Base-by-base conservation (phyloP, 1,140 invertebrate genomes). In the Drosophila asahinai region DNA sequence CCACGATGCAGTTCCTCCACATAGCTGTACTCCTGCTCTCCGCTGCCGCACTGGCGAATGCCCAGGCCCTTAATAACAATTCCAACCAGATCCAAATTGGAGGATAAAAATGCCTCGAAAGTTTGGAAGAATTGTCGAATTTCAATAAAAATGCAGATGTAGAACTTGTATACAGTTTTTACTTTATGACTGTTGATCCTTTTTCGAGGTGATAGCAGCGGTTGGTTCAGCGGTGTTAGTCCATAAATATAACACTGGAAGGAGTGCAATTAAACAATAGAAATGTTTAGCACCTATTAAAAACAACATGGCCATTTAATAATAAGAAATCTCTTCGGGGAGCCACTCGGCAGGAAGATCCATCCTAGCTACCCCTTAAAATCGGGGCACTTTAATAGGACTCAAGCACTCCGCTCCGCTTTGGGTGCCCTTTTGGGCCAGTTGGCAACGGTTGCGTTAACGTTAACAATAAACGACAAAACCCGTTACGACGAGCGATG, bases 401-500 rank as follows among this genome's bases (percentile, higher is more conserved):
- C 66, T 61, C 63, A 52, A 55, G 73, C 12, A 8, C 52, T 36
- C 17, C 30, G 14, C 52, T 36, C 17, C 30, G 30, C 19, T 38
- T 25, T 40, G 36, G 54, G 54, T 9, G 30, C 45, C 42, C 72
- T 45, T 57, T 38, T 55, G 60, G 71, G 36, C 45, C 72, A 51
- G 74, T 77, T 40, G 73, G 61, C 60, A 71, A 59, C 52, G 70
- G 51, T 27, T 54, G 65, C 49, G 74, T 62, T 70, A 62, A 45
- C 57, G 49, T 61, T 61, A 84, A 90, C 81, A 91, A 80, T 91
- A 90, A 90, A 90, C 81, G 86, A 76, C 81, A 80, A 54, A 66
- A 80, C 78, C 77, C 68, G 83, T 90, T 81, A 90, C 81, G 78
- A 83, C 62, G 77, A 61, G 65, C 78, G 86, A 89, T 89, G 86